phyloP scores from a whole-genome alignment of 2,888 invertebrate genomes.

The Nipponacmea schrenckii region DNA sequence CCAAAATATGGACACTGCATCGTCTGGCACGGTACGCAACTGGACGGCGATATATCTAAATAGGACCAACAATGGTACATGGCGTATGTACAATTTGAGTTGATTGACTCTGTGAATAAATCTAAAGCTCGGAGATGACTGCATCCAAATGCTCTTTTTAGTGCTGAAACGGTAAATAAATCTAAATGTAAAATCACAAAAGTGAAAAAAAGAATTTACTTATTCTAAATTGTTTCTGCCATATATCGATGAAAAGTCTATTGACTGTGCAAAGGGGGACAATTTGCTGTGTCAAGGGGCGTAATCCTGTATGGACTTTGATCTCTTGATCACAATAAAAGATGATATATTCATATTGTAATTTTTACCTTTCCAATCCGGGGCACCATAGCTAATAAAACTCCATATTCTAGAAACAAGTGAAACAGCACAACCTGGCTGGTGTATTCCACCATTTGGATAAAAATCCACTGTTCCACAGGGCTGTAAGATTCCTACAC shows the following conservation, averaged over 20 bases:
- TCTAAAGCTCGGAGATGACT: slow-evolving; percentile 87
- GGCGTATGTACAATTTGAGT: slow-evolving; percentile 78
- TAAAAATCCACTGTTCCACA: slow-evolving; percentile 68
- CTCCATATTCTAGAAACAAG: slow-evolving; percentile 21
- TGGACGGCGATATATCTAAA: slow-evolving; percentile 81
- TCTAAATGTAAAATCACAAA: not conserved
- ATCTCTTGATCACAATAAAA: too few species aligned
- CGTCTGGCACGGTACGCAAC: slow-evolving; percentile 60
- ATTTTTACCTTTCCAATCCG: too few species aligned
- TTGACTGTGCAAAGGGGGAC: too few species aligned
- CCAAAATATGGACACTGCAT: slow-evolving; percentile 38
- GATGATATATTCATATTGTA: too few species aligned
- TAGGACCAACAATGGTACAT: slow-evolving; percentile 83
- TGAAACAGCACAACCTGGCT: slow-evolving; percentile 64
- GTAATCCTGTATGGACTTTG: too few species aligned
- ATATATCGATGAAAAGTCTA: too few species aligned
- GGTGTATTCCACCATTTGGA: slow-evolving; percentile 66
- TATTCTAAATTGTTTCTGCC: too few species aligned
- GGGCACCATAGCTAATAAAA: too few species aligned
- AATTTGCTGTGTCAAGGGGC: too few species aligned
- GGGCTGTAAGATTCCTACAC: slow-evolving; percentile 55
- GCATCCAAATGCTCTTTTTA: slow-evolving; percentile 75
- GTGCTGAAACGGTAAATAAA: slow-evolving; percentile 28
- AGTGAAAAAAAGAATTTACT: not conserved
- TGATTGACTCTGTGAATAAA: slow-evolving; percentile 85